Evolutionary conservation across 2,888 invertebrate species (phyloP).

Genomic region (Heteropelma amictum): DNA sequence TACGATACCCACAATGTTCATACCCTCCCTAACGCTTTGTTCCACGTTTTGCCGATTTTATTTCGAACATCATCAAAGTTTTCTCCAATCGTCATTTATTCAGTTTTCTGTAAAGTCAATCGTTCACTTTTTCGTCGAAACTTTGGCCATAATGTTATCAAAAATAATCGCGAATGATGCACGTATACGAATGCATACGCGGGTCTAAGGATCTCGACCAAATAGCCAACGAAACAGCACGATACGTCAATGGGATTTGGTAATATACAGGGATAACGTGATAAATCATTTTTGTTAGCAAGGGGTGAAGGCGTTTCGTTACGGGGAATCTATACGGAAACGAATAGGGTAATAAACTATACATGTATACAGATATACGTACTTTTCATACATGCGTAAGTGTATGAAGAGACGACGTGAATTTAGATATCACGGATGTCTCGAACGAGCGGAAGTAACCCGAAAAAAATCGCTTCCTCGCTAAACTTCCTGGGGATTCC

Average conservation of each 20-base stretch:
- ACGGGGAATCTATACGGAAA: conserved; percentile 58
- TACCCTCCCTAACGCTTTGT: too few species aligned
- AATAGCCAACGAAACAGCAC: conserved; percentile 21
- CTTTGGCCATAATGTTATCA: too few species aligned
- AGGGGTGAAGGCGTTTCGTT: conserved; percentile 67
- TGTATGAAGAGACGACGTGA: conserved; percentile 47
- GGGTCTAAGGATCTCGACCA: background rate
- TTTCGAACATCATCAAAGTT: background rate
- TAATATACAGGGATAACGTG: conserved; percentile 31
- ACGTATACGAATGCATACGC: background rate
- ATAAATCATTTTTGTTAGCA: conserved; percentile 55
- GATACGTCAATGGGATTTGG: conserved; percentile 38
- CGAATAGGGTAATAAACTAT: conserved; percentile 38
- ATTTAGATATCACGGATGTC: conserved; percentile 70
- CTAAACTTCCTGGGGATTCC: conserved; percentile 75
- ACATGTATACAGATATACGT: background rate
- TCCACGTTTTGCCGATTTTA: background rate
- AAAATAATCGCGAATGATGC: conserved; percentile 11
- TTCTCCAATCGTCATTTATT: background rate
- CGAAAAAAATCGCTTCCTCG: conserved; percentile 67
- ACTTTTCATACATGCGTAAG: background rate
- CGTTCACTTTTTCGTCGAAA: too few species aligned
- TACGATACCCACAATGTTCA: too few species aligned
- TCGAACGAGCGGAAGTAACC: conserved; percentile 48
- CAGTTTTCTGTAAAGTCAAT: background rate